phyloP scores from a whole-genome alignment of 30 jellyfish, hydroid and myxozoan genomes.

The Aurelia aurita region DNA sequence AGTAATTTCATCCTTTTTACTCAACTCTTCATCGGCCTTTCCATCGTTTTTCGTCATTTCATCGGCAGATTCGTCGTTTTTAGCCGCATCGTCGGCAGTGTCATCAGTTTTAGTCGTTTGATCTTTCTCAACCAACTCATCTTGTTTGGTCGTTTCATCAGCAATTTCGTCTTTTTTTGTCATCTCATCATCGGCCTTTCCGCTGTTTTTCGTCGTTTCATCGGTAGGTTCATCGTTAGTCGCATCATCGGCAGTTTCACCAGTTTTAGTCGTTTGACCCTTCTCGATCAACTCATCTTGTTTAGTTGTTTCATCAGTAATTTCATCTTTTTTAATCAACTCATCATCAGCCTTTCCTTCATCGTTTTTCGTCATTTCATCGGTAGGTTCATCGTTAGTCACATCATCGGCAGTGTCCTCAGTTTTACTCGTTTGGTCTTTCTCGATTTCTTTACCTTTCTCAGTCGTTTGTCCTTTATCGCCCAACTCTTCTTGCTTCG shows the following conservation, averaged over 20 bases:
- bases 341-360: background rate
- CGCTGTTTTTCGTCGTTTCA: conserved; percentile 1
- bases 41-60: background rate
- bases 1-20: background rate
- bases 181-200: background rate
- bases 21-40: background rate
- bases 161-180: background rate
- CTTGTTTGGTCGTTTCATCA: background rate
- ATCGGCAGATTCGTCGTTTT: too few relatives aligned
- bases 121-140: conserved; percentile 18
- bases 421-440: background rate
- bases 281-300: conserved; percentile 12
- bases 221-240: background rate
- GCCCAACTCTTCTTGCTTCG: background rate
- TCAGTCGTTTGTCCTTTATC: background rate
- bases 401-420: background rate
- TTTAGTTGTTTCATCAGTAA: background rate
- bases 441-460: background rate
- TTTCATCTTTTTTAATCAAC: background rate
- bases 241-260: background rate
- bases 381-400: background rate
- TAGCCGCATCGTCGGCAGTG: too few relatives aligned
- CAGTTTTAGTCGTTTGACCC: background rate
- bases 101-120: background rate
- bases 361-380: background rate